Evolutionary conservation across 2,888 invertebrate species (phyloP), one percentile per base, ranked within the genome.

Genomic region (Nymphalis c-album): DNA sequence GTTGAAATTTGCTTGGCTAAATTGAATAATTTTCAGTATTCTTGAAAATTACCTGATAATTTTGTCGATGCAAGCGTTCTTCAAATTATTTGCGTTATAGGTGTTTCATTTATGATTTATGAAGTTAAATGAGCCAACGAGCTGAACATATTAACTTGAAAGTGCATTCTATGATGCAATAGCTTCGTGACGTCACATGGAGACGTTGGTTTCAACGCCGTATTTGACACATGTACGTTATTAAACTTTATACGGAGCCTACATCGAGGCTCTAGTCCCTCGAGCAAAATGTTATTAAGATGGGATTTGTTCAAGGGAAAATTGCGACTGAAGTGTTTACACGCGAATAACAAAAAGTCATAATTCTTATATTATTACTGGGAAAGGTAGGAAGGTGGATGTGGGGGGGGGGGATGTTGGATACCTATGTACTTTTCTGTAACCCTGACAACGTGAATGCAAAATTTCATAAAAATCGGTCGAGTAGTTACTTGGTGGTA

Each of bases 21-120:
- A 10, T n/a, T 31, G 13, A 57, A 57, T 40, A 57, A n/a, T 57
- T 57, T 57, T 40, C 57, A 57, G n/a, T 20, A 46, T 31, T 45
- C 22, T 10, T 60, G 45, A 64, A 64, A 64, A 60, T 64, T 46
- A 51, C 58, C 46, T 46, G 50, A 50, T 31, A 46, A 60, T 58
- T 50, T 58, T 40, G 50, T 58, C 26, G 53, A n/a, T 31, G 26
- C 13, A 59, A n/a, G 35, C 40, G 58, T n/a, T 47, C 45, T 26
- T 35, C 22, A 47, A 64, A 64, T 63, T 63, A 57, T 18, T 57
- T 31, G 63, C 48, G 58, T 55, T 64, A 53, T 60, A 55, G 20
- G 22, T 35, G 18, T 61, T 61, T 51, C 35, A 61, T 51, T n/a
- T 51, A 40, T 61, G 48, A 40, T 57, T 35, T 51, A 51, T 51